Conservation (phyloP, 2,888 invertebrate genomes). For the Xestoiulus laeticollis region DNA sequence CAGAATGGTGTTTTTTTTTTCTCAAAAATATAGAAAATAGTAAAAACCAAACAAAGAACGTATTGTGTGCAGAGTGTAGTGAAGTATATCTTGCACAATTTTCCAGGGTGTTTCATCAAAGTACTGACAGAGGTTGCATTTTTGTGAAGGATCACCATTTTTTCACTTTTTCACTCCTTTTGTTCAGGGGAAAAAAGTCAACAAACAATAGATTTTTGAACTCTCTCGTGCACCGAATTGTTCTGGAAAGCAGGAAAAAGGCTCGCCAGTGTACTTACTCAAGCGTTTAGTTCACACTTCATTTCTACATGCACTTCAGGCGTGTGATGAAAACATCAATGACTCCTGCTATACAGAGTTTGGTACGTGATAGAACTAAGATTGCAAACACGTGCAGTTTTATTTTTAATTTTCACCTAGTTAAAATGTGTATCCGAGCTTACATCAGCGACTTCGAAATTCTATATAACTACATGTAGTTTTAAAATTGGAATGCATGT, state of each 20-base stretch:
- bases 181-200: neutral
- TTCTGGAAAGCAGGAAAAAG: neutral
- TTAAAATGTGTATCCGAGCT: neutral
- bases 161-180: neutral
- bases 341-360: neutral
- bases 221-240: neutral
- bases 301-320: neutral
- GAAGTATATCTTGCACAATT: too few relatives aligned
- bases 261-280: neutral
- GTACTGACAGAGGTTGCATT: neutral
- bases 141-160: neutral
- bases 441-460: neutral
- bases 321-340: neutral
- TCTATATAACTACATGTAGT: neutral
- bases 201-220: neutral
- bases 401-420: neutral
- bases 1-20: too few relatives aligned
- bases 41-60: too few relatives aligned
- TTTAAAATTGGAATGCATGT: neutral
- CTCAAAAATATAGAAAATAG: too few relatives aligned
- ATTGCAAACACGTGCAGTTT: neutral
- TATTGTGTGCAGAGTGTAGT: too few relatives aligned
- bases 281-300: slow-evolving; percentile 8
- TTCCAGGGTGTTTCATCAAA: too few relatives aligned
- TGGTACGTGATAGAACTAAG: neutral